phyloP scores from a whole-genome alignment of 2,113 vertebrate genomes.

The Amia ocellicauda region DNA sequence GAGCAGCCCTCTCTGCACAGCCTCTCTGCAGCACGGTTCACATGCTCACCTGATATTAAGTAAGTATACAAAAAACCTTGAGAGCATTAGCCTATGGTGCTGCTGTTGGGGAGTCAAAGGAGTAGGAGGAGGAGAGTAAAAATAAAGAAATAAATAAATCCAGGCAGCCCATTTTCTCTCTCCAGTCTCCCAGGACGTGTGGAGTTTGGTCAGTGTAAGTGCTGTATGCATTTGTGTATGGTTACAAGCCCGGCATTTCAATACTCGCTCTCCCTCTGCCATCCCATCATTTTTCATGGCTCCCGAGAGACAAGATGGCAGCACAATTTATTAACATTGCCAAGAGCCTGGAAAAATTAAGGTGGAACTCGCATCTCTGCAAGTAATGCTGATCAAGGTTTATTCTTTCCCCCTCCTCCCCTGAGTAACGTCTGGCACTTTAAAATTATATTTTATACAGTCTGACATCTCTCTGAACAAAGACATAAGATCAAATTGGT shows the following conservation, averaged over 20 bases:
- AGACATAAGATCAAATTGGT: no score
- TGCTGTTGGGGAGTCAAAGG: neutral
- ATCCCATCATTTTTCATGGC: conserved; percentile 5
- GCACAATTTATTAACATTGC: conserved; percentile 11
- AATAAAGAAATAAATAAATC: neutral
- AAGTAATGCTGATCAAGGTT: neutral
- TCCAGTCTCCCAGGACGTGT: neutral
- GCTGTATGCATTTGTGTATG: neutral
- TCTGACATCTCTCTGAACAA: no score
- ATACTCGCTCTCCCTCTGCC: neutral
- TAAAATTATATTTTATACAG: no score
- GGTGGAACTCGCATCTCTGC: neutral
- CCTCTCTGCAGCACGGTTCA: no score
- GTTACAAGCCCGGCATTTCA: conserved; percentile 5
- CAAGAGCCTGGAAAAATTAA: neutral
- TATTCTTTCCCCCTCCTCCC: no score
- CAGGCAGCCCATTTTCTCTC: neutral
- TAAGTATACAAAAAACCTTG: no score
- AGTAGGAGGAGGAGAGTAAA: neutral
- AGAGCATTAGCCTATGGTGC: no score
- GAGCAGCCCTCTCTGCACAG: no score
- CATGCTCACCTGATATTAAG: no score
- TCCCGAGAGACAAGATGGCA: conserved; percentile 6
- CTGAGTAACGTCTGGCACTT: neutral
- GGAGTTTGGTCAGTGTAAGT: neutral